Percentiles rank a stretch among this genome's conserved stretches.
Conservation (phyloP, 1,140 invertebrate genomes). For the Achroia grisella region DNA sequence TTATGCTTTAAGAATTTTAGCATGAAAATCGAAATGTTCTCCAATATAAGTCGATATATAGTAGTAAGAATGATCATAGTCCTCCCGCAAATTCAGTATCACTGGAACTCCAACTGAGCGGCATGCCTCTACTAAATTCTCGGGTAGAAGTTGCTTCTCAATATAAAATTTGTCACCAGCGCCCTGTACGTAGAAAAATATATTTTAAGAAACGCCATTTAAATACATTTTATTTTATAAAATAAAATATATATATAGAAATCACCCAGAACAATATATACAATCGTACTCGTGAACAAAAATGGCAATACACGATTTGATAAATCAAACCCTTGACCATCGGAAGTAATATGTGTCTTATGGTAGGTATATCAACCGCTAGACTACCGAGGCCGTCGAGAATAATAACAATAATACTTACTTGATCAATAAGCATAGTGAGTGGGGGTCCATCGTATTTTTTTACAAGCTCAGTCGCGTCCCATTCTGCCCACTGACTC, state of each 20-base stretch:
- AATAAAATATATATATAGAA: too few species aligned
- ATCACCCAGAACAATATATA: too few species aligned
- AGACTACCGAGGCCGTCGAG: too few species aligned
- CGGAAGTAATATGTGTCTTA: too few species aligned
- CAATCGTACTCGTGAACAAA: too few species aligned
- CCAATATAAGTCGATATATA: slow-evolving; percentile 95
- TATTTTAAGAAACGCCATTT: too few species aligned
- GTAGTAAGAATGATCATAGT: slow-evolving; percentile 97
- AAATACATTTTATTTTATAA: too few species aligned
- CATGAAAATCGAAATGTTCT: slow-evolving; percentile 95
- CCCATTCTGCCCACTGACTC: slow-evolving; percentile 88
- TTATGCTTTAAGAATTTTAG: slow-evolving; percentile 78
- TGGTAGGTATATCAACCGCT: too few species aligned
- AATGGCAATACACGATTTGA: too few species aligned
- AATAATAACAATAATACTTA: slow-evolving; percentile 37
- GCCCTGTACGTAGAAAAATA: slow-evolving; percentile 76
- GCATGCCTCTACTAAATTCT: slow-evolving; percentile 85
- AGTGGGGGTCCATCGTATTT: slow-evolving; percentile 89
- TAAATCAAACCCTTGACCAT: too few species aligned
- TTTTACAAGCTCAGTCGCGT: slow-evolving; percentile 89
- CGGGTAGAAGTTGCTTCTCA: slow-evolving; percentile 86
- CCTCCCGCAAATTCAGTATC: slow-evolving; percentile 86
- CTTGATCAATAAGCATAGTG: slow-evolving; percentile 94
- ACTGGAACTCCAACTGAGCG: slow-evolving; percentile 81
- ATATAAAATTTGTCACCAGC: slow-evolving; percentile 87